Conservation (phyloP, 2,113 vertebrate species). For the Verasper variegatus region DNA sequence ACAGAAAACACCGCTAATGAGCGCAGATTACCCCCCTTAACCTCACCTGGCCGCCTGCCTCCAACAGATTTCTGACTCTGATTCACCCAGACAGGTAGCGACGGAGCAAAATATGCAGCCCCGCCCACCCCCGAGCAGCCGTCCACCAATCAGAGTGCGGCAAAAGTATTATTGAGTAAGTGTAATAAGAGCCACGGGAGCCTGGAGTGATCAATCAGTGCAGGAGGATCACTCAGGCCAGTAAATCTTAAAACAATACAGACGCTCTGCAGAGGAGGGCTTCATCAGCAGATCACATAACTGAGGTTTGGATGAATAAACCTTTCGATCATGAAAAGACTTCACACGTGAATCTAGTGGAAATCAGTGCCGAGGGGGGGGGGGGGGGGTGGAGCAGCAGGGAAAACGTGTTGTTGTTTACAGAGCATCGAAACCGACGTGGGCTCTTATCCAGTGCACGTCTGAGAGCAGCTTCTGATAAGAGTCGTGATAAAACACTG, state of each 20-base stretch:
- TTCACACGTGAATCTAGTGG: no score
- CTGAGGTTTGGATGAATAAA: neutral
- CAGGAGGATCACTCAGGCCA: neutral
- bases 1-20: slow-evolving; percentile 60
- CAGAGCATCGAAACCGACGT: no score
- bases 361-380: no score
- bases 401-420: no score
- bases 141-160: slow-evolving; percentile 31
- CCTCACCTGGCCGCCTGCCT: slow-evolving; percentile 39
- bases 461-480: no score
- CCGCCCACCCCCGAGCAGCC: slow-evolving; percentile 7
- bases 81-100: slow-evolving; percentile 45
- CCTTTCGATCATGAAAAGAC: no score
- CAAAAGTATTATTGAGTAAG: slow-evolving; percentile 22
- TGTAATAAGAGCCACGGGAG: neutral
- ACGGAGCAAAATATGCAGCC: slow-evolving; percentile 46
- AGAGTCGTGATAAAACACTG: no score
- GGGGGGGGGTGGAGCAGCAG: no score
- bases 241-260: slow-evolving; percentile 7
- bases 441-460: no score
- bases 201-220: slow-evolving; percentile 23
- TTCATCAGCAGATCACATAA: neutral
- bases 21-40: slow-evolving; percentile 41
- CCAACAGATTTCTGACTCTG: neutral
- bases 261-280: no score